Conservation (phyloP, 2,888 invertebrate genomes). For the Laspeyria flexula region DNA sequence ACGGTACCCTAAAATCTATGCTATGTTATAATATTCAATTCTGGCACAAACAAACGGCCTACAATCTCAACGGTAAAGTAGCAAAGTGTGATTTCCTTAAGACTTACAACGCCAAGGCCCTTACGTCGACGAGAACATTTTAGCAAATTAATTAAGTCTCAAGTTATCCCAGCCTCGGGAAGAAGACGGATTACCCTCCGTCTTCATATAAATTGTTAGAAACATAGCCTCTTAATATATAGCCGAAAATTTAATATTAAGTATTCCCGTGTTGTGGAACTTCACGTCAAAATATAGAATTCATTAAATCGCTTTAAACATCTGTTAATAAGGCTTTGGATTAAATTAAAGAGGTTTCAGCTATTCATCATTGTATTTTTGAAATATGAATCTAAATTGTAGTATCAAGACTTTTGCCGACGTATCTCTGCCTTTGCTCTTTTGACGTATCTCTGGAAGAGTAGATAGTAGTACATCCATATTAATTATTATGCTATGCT, state of each 20-base stretch:
- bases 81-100: slow-evolving; percentile 39
- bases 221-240: slow-evolving; percentile 34
- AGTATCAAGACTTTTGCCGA: no score
- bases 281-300: slow-evolving; percentile 8
- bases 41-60: slow-evolving; percentile 7
- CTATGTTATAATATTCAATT: not conserved
- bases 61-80: slow-evolving; percentile 19
- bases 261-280: slow-evolving; percentile 7
- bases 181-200: slow-evolving; percentile 50
- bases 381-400: no score
- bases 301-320: slow-evolving; percentile 3
- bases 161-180: slow-evolving; percentile 45
- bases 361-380: no score
- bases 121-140: slow-evolving; percentile 40
- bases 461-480: no score
- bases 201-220: slow-evolving; percentile 40
- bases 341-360: not conserved
- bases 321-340: not conserved
- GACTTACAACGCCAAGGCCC: slow-evolving; percentile 38
- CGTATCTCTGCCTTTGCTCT: no score
- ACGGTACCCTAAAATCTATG: not conserved
- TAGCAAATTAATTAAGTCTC: slow-evolving; percentile 59
- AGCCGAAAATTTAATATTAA: slow-evolving; percentile 17
- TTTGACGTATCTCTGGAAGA: no score
- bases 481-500: no score